Evolutionary conservation across 2,113 vertebrate genomes (phyloP).

Genomic region (Coryphaenoides rupestris): DNA sequence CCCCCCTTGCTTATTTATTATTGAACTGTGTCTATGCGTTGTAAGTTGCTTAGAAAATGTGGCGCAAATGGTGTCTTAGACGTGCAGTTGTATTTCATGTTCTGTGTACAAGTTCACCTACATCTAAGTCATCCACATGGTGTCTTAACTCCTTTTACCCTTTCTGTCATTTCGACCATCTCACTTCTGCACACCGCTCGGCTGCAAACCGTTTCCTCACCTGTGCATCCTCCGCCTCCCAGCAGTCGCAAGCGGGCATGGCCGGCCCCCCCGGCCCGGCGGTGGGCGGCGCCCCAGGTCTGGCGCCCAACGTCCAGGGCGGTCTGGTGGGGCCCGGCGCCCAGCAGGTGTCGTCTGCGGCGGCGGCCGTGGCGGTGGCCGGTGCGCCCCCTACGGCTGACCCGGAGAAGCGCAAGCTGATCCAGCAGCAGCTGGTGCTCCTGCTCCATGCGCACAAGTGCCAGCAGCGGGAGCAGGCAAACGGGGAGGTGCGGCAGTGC

Average conservation of each 20-base stretch:
- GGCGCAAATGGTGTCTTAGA: too few species aligned
- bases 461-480: constrained; percentile 95
- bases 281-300: constrained; percentile 57
- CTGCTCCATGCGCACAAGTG: constrained; percentile 97
- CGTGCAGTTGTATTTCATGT: too few species aligned
- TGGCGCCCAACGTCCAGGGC: constrained; percentile 79
- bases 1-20: too few species aligned
- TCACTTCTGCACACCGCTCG: background rate
- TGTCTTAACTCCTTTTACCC: too few species aligned
- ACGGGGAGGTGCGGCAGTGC: constrained; percentile 92
- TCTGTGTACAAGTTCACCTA: too few species aligned
- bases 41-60: too few species aligned
- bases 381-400: constrained; percentile 93
- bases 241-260: constrained; percentile 62
- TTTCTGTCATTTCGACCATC: too few species aligned
- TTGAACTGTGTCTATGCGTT: too few species aligned
- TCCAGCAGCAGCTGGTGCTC: constrained; percentile 97
- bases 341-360: constrained; percentile 55
- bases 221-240: constrained; percentile 51
- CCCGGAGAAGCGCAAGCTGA: constrained; percentile 97
- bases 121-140: too few species aligned
- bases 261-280: constrained; percentile 54
- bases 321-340: constrained; percentile 73
- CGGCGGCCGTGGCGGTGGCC: constrained; percentile 66
- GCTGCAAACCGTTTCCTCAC: background rate